phyloP scores from a whole-genome alignment of 2,797 vertebrate genomes.

The Mergus octosetaceus region DNA sequence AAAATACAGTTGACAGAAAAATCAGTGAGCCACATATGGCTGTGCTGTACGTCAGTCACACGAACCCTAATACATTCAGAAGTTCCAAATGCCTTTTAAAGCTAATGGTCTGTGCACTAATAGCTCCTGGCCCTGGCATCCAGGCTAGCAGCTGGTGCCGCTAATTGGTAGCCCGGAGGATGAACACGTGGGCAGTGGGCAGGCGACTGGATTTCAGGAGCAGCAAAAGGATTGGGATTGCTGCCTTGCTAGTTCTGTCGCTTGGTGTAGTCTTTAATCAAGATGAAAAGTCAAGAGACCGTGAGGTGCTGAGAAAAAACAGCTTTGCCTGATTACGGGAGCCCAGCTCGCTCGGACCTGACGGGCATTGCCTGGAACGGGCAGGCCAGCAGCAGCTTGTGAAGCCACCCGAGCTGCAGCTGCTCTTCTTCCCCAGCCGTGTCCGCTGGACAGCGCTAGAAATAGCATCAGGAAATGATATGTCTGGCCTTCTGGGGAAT shows the following conservation, averaged over 20 bases:
- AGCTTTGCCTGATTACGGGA: neutral
- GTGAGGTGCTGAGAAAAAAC: conserved; percentile 22
- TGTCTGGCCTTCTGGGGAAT: neutral
- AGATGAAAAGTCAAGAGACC: conserved; percentile 60
- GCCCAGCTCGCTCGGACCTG: neutral
- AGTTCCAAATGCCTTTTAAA: conserved; percentile 73
- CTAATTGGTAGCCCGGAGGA: conserved; percentile 72
- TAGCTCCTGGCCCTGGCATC: conserved; percentile 68
- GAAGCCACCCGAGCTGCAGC: conserved; percentile 34
- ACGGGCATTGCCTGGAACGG: neutral
- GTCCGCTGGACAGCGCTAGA: conserved; percentile 24
- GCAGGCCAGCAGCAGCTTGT: conserved; percentile 19
- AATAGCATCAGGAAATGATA: neutral
- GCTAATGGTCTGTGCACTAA: conserved; percentile 72
- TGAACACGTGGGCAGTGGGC: neutral
- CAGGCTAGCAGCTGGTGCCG: conserved; percentile 73
- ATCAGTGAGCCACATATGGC: conserved; percentile 39
- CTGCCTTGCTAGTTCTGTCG: conserved; percentile 39
- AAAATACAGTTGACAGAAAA: neutral
- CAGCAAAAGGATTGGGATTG: neutral
- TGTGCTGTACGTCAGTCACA: conserved; percentile 21
- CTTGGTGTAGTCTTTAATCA: conserved; percentile 69
- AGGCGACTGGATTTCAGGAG: conserved; percentile 28
- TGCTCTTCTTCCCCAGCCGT: neutral
- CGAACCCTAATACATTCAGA: conserved; percentile 5